Conservation (phyloP, 2,888 invertebrate species). For the Aethes cnicana region DNA sequence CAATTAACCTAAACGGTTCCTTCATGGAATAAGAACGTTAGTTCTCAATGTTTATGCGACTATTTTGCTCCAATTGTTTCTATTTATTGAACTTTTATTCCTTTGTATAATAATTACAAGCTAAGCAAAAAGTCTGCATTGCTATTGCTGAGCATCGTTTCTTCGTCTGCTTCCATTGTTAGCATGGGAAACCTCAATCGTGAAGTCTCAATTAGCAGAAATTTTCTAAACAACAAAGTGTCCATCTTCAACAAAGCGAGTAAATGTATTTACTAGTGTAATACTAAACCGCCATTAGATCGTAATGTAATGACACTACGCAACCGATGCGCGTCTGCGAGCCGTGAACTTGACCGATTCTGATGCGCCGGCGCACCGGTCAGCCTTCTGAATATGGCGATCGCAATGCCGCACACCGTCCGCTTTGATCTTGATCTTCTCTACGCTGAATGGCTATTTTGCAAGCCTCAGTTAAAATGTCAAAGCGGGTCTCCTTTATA, state of each 20-base stretch:
- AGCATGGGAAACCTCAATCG: conserved; percentile 23
- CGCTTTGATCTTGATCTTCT: conserved; percentile 50
- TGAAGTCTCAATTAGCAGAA: conserved; percentile 20
- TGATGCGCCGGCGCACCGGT: conserved; percentile 63
- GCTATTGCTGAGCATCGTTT: conserved; percentile 18
- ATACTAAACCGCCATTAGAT: conserved; percentile 20
- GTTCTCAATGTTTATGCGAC: too few relatives aligned
- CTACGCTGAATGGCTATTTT: conserved; percentile 19
- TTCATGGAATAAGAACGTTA: too few relatives aligned
- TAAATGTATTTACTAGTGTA: too few relatives aligned
- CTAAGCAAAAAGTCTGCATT: conserved; percentile 17
- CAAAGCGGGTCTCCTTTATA: conserved; percentile 1
- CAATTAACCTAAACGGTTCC: neutral
- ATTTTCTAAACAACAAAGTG: conserved; percentile 19
- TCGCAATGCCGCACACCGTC: conserved; percentile 36
- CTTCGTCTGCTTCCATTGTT: conserved; percentile 12
- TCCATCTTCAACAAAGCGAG: neutral
- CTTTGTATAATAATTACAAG: too few relatives aligned
- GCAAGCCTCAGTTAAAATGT: conserved; percentile 14
- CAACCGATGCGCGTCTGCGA: conserved; percentile 39
- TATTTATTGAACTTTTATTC: too few relatives aligned
- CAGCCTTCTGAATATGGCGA: conserved; percentile 53
- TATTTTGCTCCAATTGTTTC: too few relatives aligned
- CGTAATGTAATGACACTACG: conserved; percentile 32
- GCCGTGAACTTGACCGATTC: conserved; percentile 76